A percentile compares a stretch with the other conserved stretches of the same genome.
phyloP scores from a whole-genome alignment of 1,140 invertebrate species.

The Euwallacea fornicatus region DNA sequence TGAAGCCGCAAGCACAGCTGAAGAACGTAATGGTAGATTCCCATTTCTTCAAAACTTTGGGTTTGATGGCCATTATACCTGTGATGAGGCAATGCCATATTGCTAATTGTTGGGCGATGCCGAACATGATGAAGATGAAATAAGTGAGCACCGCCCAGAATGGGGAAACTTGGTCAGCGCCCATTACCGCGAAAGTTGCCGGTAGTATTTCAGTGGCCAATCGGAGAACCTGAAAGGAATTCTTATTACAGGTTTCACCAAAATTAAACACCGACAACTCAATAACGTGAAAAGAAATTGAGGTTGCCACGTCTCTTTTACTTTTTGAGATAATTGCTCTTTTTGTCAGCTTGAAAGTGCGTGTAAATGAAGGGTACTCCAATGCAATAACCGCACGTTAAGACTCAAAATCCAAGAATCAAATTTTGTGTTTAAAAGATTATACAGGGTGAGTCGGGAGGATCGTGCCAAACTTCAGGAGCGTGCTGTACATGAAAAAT shows the following conservation, averaged over 20 bases:
- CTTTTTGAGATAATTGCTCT: too few relatives aligned
- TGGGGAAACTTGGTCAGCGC: slow-evolving; percentile 70
- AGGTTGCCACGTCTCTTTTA: too few relatives aligned
- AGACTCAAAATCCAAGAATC: too few relatives aligned
- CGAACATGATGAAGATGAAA: slow-evolving; percentile 81
- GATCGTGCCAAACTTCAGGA: too few relatives aligned
- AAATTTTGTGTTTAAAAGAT: too few relatives aligned
- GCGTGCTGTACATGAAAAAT: too few relatives aligned
- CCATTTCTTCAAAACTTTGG: slow-evolving; percentile 71
- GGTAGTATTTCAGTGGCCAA: slow-evolving; percentile 85
- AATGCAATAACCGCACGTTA: too few relatives aligned
- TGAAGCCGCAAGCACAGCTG: slow-evolving; percentile 78
- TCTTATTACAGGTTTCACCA: neutral
- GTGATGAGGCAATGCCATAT: slow-evolving; percentile 76
- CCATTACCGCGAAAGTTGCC: slow-evolving; percentile 73
- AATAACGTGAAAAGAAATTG: too few relatives aligned
- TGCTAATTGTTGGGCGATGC: slow-evolving; percentile 75
- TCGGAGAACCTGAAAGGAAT: slow-evolving; percentile 65
- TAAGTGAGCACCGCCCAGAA: slow-evolving; percentile 89
- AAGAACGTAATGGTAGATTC: slow-evolving; percentile 85
- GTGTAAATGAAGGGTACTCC: too few relatives aligned
- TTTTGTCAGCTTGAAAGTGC: too few relatives aligned
- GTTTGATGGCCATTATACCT: slow-evolving; percentile 76
- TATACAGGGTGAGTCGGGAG: too few relatives aligned
- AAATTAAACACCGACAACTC: neutral